Conservation (phyloP, 2,888 invertebrate genomes). For the Heteropelma amictum region DNA sequence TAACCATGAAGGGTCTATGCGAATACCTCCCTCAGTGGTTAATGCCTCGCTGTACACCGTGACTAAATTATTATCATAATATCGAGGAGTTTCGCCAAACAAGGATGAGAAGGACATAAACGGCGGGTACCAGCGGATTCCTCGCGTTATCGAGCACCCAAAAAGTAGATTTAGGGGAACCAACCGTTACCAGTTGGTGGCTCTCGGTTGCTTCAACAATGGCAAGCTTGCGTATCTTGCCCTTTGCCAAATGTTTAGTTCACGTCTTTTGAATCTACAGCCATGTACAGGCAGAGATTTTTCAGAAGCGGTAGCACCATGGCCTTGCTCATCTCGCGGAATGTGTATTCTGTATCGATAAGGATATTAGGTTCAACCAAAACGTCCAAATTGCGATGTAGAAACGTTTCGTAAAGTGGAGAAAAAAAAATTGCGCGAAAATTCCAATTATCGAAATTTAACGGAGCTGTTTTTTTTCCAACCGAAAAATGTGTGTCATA, state of each 20-base stretch:
- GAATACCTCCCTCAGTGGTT: conserved; percentile 53
- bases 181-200: conserved; percentile 28
- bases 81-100: conserved; percentile 41
- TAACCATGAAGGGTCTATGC: conserved; percentile 37
- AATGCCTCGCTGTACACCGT: conserved; percentile 40
- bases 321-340: neutral
- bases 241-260: conserved; percentile 38
- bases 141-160: conserved; percentile 53
- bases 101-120: conserved; percentile 32
- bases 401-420: no score
- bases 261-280: conserved; percentile 12
- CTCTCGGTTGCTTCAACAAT: conserved; percentile 45
- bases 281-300: neutral
- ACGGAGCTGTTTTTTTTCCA: no score
- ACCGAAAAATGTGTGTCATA: no score
- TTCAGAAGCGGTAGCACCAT: neutral
- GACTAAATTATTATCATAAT: conserved; percentile 58
- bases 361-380: no score
- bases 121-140: conserved; percentile 49
- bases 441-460: no score
- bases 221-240: conserved; percentile 22
- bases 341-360: neutral
- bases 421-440: no score
- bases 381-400: no score
- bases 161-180: conserved; percentile 54